These are phyloP conservation scores for Microtus oregoni DNA, from an alignment of 2,113 vertebrate genomes.

Conservation along the genomic window DNA sequence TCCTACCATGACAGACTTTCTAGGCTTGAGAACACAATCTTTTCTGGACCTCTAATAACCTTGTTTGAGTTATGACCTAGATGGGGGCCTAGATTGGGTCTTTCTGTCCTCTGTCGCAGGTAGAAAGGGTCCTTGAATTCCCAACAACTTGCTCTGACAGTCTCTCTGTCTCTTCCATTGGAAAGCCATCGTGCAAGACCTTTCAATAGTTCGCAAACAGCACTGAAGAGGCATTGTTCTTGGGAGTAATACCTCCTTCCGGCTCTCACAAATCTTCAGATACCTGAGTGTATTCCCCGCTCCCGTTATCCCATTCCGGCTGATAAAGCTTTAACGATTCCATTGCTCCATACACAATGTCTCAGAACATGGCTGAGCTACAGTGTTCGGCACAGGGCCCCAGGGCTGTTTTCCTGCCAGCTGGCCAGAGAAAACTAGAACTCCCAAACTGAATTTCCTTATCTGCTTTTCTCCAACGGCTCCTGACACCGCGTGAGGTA, in stretches of 20 bases:
- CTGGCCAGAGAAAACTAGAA: neutral
- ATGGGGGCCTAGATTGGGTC: neutral
- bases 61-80: neutral
- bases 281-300: neutral
- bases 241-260: neutral
- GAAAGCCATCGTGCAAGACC: neutral
- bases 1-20: neutral
- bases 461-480: constrained; percentile 19
- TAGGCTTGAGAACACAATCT: neutral
- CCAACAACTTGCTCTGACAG: neutral
- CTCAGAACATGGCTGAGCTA: neutral
- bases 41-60: neutral
- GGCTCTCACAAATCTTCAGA: neutral
- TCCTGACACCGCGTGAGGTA: neutral
- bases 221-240: neutral
- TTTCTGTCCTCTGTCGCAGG: neutral
- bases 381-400: neutral
- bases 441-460: neutral
- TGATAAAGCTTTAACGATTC: neutral
- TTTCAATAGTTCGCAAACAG: neutral
- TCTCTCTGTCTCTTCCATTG: neutral
- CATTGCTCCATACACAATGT: neutral
- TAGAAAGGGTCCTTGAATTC: neutral
- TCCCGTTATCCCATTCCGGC: neutral
- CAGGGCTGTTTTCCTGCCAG: neutral